Conservation (phyloP, 2,797 vertebrate species). For the Erithacus rubecula region DNA sequence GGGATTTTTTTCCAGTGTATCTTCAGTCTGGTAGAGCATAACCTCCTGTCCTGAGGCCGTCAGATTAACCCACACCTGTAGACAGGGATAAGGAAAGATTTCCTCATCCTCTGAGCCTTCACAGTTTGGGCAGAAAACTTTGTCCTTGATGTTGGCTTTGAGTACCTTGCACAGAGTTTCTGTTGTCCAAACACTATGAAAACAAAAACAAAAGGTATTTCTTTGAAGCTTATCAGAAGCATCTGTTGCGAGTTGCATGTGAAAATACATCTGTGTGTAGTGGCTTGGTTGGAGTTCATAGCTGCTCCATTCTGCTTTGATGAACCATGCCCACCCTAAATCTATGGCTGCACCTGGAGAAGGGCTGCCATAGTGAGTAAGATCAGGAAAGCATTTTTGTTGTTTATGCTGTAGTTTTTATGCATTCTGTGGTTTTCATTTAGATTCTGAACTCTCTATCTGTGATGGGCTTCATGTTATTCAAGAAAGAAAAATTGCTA, state of each 20-base stretch:
- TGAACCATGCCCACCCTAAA: background rate
- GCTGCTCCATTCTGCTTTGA: accelerated
- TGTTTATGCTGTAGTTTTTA: background rate
- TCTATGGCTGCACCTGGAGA: accelerated
- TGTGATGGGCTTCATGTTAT: background rate
- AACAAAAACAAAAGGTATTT: background rate
- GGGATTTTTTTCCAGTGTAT: constrained; percentile 68
- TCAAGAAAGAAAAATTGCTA: background rate
- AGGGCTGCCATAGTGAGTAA: accelerated
- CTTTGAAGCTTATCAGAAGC: background rate
- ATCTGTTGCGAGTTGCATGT: accelerated
- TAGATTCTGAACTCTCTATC: background rate
- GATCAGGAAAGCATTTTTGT: background rate
- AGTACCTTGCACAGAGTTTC: constrained; percentile 69
- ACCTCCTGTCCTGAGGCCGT: constrained; percentile 68
- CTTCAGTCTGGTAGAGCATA: constrained; percentile 75
- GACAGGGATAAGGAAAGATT: constrained; percentile 70
- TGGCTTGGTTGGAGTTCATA: background rate
- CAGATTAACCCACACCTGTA: constrained; percentile 75
- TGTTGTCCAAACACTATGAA: constrained; percentile 73
- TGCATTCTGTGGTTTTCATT: background rate
- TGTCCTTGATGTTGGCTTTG: constrained; percentile 65
- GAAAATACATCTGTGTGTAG: background rate
- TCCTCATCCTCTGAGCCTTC: constrained; percentile 41
- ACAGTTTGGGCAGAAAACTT: background rate